Evolutionary conservation across 2,797 vertebrate genomes (phyloP), one percentile per base, ranked within the genome.

Genomic region (Acrocephalus scirpaceus): DNA sequence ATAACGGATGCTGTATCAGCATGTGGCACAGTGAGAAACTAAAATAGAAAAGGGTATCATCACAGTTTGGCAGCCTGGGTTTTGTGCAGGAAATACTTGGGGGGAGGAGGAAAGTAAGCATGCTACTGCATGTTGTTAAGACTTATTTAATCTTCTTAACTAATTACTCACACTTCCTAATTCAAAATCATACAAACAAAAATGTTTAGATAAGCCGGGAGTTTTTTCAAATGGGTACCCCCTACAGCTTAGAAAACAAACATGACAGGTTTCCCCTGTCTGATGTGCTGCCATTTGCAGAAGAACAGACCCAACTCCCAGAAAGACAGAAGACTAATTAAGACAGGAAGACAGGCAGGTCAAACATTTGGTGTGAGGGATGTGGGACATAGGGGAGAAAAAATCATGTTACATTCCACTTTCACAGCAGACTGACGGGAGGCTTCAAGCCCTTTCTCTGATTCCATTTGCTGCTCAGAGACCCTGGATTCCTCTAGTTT

Each of bases 181-280:
- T 98, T 98, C 97, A 97, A 96, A 97, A 97, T 98, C 96, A 96
- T 97, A 97, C 96, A 98, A 98, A 98, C 97, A 98, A 97, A 98
- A 97, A 92, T 94, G 93, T 90, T 97, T 96, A 97, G 97, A 96
- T 97, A 97, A 97, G 95, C 93, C 65, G 80, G 91, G 93, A 96
- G 95, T 96, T 97, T 97, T 97, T 97, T 98, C 96, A 98, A 97
- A 97, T 95, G 96, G 94, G 91, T 95, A 96, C 96, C 95, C 95
- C 97, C 97, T 84, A 93, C 95, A 95, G 97, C 94, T 97, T 96
- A 91, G 97, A 97, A 98, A 98, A 98, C 96, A 98, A 98, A 98
- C 97, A 97, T 66, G 95, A 96, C 96, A 96, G 88, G 90, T 91
- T 96, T 90, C 83, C 94, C 83, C 88, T 91, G 95, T 97, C 97